phyloP scores from a whole-genome alignment of 1,140 invertebrate genomes.

The Drosophila pseudoananassae region DNA sequence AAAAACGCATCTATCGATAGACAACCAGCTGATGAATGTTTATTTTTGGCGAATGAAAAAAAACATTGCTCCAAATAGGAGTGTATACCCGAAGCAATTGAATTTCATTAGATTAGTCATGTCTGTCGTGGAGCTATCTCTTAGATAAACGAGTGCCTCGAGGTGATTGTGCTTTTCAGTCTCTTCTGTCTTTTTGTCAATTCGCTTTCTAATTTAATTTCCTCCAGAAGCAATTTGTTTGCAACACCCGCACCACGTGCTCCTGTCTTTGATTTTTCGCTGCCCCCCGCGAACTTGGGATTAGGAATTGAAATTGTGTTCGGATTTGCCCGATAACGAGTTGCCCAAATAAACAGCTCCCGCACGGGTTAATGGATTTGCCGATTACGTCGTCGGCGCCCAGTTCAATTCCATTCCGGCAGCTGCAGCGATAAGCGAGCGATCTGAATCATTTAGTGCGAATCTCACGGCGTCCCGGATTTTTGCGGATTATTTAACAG shows the following conservation, averaged over 20 bases:
- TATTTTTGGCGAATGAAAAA: conserved; percentile 19
- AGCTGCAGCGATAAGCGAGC: not conserved
- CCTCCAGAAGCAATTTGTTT: conserved; percentile 11
- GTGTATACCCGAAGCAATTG: no score
- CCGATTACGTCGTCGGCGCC: conserved; percentile 28
- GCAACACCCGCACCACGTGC: conserved; percentile 21
- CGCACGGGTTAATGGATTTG: conserved; percentile 37
- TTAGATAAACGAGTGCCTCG: conserved; percentile 12
- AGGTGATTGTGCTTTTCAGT: conserved; percentile 2
- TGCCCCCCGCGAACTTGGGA: conserved; percentile 13
- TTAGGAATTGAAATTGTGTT: not conserved
- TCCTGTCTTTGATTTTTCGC: not conserved
- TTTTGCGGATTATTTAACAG: conserved; percentile 2
- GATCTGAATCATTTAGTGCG: not conserved
- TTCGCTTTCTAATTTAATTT: conserved; percentile 22
- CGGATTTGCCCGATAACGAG: conserved; percentile 46
- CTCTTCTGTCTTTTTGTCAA: not conserved
- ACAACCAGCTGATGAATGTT: conserved; percentile 17
- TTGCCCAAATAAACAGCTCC: conserved; percentile 44
- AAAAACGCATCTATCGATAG: conserved; percentile 24
- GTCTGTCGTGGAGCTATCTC: conserved; percentile 28
- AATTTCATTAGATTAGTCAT: conserved; percentile 51
- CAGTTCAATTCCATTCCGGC: not conserved
- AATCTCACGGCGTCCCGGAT: not conserved
- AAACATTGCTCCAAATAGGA: conserved; percentile 19